Evolutionary conservation across 1,140 invertebrate species (phyloP).

Genomic region (Ganaspis sp.): DNA sequence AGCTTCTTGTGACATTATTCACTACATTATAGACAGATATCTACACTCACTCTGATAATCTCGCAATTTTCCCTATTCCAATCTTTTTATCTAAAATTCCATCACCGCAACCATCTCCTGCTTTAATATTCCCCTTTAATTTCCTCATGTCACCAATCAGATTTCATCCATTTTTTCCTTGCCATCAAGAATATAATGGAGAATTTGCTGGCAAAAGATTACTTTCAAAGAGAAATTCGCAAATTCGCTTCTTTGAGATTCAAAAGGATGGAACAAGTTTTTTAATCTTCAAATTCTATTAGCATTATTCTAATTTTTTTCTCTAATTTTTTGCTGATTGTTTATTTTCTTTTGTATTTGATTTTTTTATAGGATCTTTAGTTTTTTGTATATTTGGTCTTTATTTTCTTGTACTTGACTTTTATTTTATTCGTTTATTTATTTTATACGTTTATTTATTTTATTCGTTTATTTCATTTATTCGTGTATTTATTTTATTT

Average conservation of each 20-base stretch:
- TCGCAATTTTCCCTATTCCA: conserved; percentile 10
- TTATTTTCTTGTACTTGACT: no score
- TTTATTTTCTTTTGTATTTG: no score
- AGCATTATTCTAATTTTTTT: no score
- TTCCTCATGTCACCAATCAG: background rate
- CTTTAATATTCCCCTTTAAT: background rate
- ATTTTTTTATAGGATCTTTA: no score
- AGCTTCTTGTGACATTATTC: conserved; percentile 27
- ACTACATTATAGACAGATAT: background rate
- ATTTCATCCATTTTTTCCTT: background rate
- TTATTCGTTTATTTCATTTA: no score
- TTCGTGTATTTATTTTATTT: no score
- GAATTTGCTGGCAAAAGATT: background rate
- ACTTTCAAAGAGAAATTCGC: no score
- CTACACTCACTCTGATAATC: background rate
- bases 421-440: no score
- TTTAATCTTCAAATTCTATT: background rate
- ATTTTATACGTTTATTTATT: no score
- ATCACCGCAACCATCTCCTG: background rate
- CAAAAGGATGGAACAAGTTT: background rate
- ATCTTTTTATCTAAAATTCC: background rate
- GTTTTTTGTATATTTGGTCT: no score
- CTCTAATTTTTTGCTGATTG: no score
- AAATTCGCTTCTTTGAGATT: no score
- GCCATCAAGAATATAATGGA: background rate